A percentile compares a stretch with the other conserved stretches of the same genome.
These are phyloP conservation scores for Lethrus apterus DNA, from an alignment of 1,140 invertebrate genomes.

Conservation along the genomic window DNA sequence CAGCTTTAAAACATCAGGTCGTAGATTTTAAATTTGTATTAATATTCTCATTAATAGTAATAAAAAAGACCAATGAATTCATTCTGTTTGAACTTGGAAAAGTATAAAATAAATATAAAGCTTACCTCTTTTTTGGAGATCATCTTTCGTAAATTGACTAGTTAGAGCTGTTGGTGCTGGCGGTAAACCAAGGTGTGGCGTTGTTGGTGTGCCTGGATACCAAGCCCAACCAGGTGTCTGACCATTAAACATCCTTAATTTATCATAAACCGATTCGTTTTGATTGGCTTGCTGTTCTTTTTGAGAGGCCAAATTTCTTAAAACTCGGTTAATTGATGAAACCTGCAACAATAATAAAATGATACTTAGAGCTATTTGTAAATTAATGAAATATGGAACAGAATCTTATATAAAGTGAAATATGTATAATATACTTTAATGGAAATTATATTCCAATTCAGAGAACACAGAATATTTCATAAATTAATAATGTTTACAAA, in stretches of 20 bases:
- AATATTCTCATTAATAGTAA: too few species aligned
- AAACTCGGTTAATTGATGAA: constrained; percentile 96
- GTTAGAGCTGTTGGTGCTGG: constrained; percentile 39
- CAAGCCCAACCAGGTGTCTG: constrained; percentile 46
- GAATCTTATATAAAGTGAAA: background rate
- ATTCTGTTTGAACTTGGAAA: constrained; percentile 1
- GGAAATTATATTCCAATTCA: background rate
- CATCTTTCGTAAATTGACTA: constrained; percentile 48
- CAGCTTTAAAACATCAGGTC: too few species aligned
- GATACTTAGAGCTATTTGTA: background rate
- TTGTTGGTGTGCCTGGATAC: constrained; percentile 39
- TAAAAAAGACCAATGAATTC: too few species aligned
- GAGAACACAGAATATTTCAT: too few species aligned
- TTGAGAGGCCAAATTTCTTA: constrained; percentile 87
- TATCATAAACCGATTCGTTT: constrained; percentile 74
- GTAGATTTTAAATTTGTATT: too few species aligned
- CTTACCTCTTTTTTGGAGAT: constrained; percentile 60
- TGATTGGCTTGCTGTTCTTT: constrained; percentile 65
- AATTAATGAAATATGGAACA: background rate
- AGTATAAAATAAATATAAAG: too few species aligned
- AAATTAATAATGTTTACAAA: too few species aligned
- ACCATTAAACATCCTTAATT: constrained; percentile 74
- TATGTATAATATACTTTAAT: background rate
- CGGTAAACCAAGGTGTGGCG: constrained; percentile 41
- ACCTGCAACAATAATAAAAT: constrained; percentile 61